These are phyloP conservation scores for Nothoprocta perdicaria DNA, from an alignment of 2,113 vertebrate species.

Conservation along the genomic window DNA sequence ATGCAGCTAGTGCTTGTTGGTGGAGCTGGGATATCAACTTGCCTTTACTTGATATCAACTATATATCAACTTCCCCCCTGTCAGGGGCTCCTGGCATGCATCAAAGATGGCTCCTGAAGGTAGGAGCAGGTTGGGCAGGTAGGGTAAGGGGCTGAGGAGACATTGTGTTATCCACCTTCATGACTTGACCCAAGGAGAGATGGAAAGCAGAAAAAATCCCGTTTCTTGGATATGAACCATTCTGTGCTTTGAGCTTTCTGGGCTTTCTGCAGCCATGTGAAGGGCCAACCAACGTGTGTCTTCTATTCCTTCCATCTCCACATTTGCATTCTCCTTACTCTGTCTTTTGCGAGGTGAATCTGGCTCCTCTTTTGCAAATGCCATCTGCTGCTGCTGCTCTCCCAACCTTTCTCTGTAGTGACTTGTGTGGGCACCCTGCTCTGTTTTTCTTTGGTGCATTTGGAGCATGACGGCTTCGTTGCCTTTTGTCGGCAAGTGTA, in stretches of 20 bases:
- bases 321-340: background rate
- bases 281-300: background rate
- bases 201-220: background rate
- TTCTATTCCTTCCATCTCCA: background rate
- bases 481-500: accelerated
- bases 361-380: background rate
- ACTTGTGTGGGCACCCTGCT: background rate
- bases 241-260: background rate
- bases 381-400: background rate
- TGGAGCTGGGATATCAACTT: background rate
- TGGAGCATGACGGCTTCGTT: background rate
- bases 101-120: background rate
- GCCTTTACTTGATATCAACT: no score
- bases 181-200: background rate
- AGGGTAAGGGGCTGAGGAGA: background rate
- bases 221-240: background rate
- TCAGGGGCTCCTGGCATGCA: background rate
- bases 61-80: no score
- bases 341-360: accelerated
- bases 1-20: background rate
- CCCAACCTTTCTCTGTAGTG: background rate
- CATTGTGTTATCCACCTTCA: background rate
- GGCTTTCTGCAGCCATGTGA: background rate
- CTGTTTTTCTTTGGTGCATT: background rate
- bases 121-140: background rate